Base-by-base conservation (phyloP, 1,140 invertebrate genomes). In the Drosophila ercepeae region DNA sequence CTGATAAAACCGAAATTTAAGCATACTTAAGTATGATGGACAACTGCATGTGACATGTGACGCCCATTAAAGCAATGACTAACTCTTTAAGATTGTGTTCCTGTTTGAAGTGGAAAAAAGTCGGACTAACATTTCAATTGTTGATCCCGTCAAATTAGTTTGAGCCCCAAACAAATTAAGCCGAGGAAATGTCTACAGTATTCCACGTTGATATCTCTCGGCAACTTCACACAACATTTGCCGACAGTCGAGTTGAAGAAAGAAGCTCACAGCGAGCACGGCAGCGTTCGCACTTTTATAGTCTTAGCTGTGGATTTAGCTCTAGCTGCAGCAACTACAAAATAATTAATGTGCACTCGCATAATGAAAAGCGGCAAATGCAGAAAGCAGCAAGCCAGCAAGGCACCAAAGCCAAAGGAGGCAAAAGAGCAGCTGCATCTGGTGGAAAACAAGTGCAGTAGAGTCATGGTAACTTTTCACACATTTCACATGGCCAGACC, bases 301-400 rank as follows among this genome's bases (percentile, higher is more conserved):
- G 39, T 16, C 16, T 9, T 18, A 19, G 14, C 39, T 42, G 14
- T 42, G 16, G 14, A 14, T 42, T 16, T 39, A 39, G 36, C 36
- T 42, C 8, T 42, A 42, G 14, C 39, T 42, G 39, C 16, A 18
- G 6, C 8, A 42, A 42, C 39, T 76, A 70, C 59, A 75, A 82
- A 82, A 88, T 88, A 88, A 88, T 89, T 88, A 88, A 82, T 88
- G 77, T 75, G 78, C 82, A 82, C 69, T 88, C 83, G 78, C 82
- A 77, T 88, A 88, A 88, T 88, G 82, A 88, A 77, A 71, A 68
- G 69, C 82, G 45, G 73, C 55, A 34, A 67, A 59, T 54, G 27
- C 39, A 18, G 29, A 32, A 32, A 32, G 29, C 3, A 9, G n/a
- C n/a, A n/a, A n/a, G n/a, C 9, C 9, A 32, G 27, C 25, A 25